Evolutionary conservation across 2,888 invertebrate species (phyloP).

Genomic region (Erpobdella octoculata): DNA sequence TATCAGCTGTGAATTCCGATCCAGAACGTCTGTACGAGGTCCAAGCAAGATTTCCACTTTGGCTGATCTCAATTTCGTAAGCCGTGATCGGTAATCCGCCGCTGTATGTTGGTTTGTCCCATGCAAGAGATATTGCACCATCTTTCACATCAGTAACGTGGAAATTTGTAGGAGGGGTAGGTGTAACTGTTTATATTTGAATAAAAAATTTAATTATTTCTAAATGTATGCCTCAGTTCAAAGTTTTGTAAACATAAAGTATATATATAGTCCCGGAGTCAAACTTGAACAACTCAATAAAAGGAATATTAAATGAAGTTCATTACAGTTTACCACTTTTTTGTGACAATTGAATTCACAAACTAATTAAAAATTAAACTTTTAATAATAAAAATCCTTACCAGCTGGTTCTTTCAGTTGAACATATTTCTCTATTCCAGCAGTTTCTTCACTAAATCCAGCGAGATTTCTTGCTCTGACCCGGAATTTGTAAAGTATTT

Average conservation of each 20-base stretch:
- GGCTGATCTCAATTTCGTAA: slow-evolving; percentile 45
- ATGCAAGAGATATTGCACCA: slow-evolving; percentile 37
- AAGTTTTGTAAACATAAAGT: too few species aligned
- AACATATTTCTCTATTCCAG: slow-evolving; percentile 66
- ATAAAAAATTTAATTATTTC: too few species aligned
- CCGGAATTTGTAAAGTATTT: slow-evolving; percentile 65
- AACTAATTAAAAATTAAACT: neutral
- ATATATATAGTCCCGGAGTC: too few species aligned
- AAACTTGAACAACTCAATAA: too few species aligned
- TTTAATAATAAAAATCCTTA: neutral
- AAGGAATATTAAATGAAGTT: too few species aligned
- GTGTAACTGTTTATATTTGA: slow-evolving; percentile 29
- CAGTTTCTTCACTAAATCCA: slow-evolving; percentile 59
- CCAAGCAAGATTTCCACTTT: slow-evolving; percentile 22
- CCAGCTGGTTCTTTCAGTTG: slow-evolving; percentile 17
- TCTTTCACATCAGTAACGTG: slow-evolving; percentile 37
- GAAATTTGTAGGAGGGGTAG: slow-evolving; percentile 35
- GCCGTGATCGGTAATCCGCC: slow-evolving; percentile 39
- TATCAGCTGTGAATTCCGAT: slow-evolving; percentile 37
- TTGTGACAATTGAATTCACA: neutral
- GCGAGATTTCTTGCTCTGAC: slow-evolving; percentile 77
- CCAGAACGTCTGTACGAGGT: slow-evolving; percentile 4
- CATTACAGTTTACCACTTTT: too few species aligned
- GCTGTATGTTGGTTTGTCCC: slow-evolving; percentile 38
- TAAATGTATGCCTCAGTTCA: too few species aligned